Evolutionary conservation across 2,797 vertebrate genomes (phyloP).

Genomic region (Linurgus olivaceus): DNA sequence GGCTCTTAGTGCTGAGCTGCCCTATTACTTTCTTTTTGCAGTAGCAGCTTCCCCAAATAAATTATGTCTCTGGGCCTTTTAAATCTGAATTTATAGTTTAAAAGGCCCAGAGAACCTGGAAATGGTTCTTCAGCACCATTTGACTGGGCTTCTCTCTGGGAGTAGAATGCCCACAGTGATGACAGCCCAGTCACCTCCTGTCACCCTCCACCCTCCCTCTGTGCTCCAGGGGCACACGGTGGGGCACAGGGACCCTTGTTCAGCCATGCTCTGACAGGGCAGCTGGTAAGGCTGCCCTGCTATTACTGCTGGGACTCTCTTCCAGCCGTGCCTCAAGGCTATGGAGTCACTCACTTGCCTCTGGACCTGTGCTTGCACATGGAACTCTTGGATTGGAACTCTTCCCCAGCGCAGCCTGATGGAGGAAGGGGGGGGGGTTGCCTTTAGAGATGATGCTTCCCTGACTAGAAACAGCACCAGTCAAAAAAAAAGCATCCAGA

Average conservation of each 20-base stretch:
- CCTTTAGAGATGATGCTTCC: not conserved
- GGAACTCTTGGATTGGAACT: not conserved
- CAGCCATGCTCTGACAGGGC: rapidly evolving
- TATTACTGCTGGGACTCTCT: not conserved
- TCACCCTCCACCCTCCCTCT: not conserved
- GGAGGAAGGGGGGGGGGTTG: rapidly evolving
- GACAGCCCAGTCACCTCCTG: not conserved
- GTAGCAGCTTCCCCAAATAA: not conserved
- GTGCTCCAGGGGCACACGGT: rapidly evolving
- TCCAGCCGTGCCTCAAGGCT: not conserved
- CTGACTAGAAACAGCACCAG: not conserved
- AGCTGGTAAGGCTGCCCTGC: not conserved
- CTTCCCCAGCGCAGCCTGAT: not conserved
- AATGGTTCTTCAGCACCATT: not conserved
- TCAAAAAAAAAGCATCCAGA: not conserved
- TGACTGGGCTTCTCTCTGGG: not conserved
- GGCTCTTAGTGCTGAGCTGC: not conserved
- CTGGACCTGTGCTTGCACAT: rapidly evolving
- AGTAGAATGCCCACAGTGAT: not conserved
- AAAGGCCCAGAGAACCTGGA: not conserved
- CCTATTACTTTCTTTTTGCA: not conserved
- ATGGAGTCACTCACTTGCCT: rapidly evolving
- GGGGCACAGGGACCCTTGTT: not conserved
- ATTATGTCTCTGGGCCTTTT: not conserved
- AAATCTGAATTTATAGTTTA: not conserved